Percentiles rank a stretch among this genome's conserved stretches.
phyloP scores from a whole-genome alignment of 2,113 vertebrate species.

The Urocolius indicus region DNA sequence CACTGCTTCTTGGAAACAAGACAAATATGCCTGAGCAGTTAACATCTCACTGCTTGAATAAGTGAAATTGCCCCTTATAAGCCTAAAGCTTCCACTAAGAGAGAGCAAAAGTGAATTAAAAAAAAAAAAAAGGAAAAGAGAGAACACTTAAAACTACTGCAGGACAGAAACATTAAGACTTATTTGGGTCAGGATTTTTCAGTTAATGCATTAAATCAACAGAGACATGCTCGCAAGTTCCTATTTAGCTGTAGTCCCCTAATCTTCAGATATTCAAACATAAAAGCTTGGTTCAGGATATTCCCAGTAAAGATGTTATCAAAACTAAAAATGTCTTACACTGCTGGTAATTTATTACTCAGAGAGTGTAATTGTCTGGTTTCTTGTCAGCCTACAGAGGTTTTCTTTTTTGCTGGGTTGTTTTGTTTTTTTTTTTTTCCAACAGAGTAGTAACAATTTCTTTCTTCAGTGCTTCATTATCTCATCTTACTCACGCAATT shows the following conservation, averaged over 20 bases:
- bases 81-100: background rate
- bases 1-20: background rate
- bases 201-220: background rate
- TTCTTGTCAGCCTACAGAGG: slow-evolving; percentile 56
- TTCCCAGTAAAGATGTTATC: slow-evolving; percentile 33
- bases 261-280: background rate
- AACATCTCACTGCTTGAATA: background rate
- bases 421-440: slow-evolving; percentile 38
- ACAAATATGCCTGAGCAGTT: background rate
- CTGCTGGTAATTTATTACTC: slow-evolving; percentile 58
- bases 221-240: background rate
- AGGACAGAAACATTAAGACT: background rate
- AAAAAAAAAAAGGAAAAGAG: background rate
- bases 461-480: slow-evolving; percentile 64
- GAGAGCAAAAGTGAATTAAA: background rate
- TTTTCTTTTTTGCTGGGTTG: slow-evolving; percentile 6
- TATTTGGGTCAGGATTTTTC: slow-evolving; percentile 3
- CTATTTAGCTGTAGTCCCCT: background rate
- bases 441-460: slow-evolving; percentile 47
- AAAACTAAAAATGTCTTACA: slow-evolving; percentile 27
- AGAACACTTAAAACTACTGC: background rate
- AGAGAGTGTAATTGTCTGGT: slow-evolving; percentile 42
- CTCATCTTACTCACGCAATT: slow-evolving; percentile 58
- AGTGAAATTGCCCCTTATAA: background rate
- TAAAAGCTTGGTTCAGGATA: background rate